These are phyloP conservation scores for Dione vanillae DNA, from an alignment of 2,888 invertebrate genomes.

Conservation along the genomic window DNA sequence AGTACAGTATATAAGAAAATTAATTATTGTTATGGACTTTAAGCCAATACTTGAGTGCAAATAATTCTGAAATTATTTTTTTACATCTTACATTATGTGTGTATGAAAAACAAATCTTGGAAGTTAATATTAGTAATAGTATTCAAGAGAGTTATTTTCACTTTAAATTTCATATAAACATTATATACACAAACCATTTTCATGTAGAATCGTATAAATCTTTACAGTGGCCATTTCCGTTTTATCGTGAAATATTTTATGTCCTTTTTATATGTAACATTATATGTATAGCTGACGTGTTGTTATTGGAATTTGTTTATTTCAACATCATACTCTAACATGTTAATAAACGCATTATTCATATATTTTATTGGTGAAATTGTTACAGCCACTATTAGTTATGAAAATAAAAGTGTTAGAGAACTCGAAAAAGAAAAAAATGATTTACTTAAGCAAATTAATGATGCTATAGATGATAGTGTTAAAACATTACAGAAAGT, in stretches of 20 bases:
- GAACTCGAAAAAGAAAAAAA: conserved; percentile 55
- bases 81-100: too few species aligned
- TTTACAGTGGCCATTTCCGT: conserved; percentile 19
- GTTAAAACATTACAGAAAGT: conserved; percentile 50
- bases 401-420: conserved; percentile 46
- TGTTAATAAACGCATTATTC: conserved; percentile 20
- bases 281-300: conserved; percentile 15
- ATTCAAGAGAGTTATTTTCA: conserved; percentile 5
- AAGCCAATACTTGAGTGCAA: too few species aligned
- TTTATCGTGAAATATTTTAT: conserved; percentile 31
- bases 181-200: conserved; percentile 21
- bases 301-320: conserved; percentile 11
- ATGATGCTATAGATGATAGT: conserved; percentile 59
- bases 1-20: too few species aligned
- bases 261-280: conserved; percentile 15
- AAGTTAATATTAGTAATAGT: not conserved
- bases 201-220: conserved; percentile 25
- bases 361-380: conserved; percentile 20
- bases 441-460: conserved; percentile 56
- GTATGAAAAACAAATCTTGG: not conserved
- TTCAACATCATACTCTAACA: conserved; percentile 11
- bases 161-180: conserved; percentile 22
- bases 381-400: conserved; percentile 19
- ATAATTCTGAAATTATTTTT: not conserved
- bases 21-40: too few species aligned